Evolutionary conservation across 2,113 vertebrate genomes (phyloP).

Genomic region (Tricholaema leucomelas): DNA sequence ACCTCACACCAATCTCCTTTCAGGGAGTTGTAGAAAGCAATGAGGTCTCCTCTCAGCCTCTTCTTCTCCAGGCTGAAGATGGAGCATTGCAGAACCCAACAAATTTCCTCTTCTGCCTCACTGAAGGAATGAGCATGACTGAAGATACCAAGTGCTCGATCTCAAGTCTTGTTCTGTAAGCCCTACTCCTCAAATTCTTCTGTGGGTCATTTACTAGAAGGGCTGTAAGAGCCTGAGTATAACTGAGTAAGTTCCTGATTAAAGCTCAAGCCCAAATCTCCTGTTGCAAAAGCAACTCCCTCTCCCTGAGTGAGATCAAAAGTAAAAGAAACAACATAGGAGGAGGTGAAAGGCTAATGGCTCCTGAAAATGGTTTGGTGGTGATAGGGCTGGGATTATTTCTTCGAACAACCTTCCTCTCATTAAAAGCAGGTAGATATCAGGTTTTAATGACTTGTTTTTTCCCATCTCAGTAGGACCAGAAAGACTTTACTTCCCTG

Average conservation of each 20-base stretch:
- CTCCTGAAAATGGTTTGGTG: background rate
- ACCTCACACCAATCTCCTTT: too few relatives aligned
- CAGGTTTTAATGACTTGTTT: slow-evolving; percentile 57
- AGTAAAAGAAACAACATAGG: background rate
- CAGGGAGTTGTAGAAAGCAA: too few relatives aligned
- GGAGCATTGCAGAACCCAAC: background rate
- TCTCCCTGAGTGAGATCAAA: slow-evolving; percentile 4
- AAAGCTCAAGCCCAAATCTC: slow-evolving; percentile 24
- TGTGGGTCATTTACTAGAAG: background rate
- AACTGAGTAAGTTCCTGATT: background rate
- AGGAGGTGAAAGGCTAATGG: slow-evolving; percentile 57
- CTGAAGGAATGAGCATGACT: background rate
- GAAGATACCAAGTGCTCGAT: background rate
- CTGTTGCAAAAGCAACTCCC: background rate
- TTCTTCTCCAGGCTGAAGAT: background rate
- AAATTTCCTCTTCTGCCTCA: background rate
- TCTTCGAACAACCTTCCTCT: slow-evolving; percentile 47
- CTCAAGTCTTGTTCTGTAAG: background rate
- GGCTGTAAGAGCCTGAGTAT: background rate
- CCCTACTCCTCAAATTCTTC: background rate
- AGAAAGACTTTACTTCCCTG: slow-evolving; percentile 41
- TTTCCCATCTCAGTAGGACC: slow-evolving; percentile 8
- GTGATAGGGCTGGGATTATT: slow-evolving; percentile 34
- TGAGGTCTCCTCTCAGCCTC: too few relatives aligned
- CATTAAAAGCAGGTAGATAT: slow-evolving; percentile 51